These are phyloP conservation scores for Denticeps clupeoides DNA, from an alignment of 2,797 vertebrate species.

Conservation along the genomic window DNA sequence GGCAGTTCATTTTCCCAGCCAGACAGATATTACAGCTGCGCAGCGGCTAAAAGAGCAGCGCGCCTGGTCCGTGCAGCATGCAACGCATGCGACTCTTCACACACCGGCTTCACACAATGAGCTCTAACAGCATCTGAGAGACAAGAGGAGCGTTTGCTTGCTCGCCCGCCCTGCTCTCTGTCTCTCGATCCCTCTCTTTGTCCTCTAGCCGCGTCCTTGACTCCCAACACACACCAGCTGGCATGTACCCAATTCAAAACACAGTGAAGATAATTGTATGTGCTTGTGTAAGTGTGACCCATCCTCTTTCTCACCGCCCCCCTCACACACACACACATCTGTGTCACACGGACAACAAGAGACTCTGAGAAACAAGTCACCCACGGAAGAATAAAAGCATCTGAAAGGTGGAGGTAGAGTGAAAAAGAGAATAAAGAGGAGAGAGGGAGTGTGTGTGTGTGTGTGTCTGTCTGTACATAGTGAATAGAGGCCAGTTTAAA, in stretches of 20 bases:
- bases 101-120: no score
- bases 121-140: no score
- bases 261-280: constrained; percentile 24
- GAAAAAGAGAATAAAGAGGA: no score
- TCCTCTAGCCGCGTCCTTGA: constrained; percentile 72
- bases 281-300: constrained; percentile 12
- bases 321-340: constrained; percentile 19
- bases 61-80: constrained; percentile 27
- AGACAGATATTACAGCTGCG: constrained; percentile 23
- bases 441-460: constrained; percentile 9
- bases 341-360: not conserved
- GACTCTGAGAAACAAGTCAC: constrained; percentile 18
- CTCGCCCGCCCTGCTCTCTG: not conserved
- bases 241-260: constrained; percentile 63
- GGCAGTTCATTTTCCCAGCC: no score
- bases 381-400: not conserved
- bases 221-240: constrained; percentile 66
- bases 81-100: not conserved
- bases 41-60: constrained; percentile 24
- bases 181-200: constrained; percentile 24
- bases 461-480: constrained; percentile 1
- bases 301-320: no score
- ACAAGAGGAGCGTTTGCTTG: no score
- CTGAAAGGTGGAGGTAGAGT: no score
- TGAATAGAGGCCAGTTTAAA: no score